Evolutionary conservation across 2,888 invertebrate genomes (phyloP).

Genomic region (Lepidonotus clava): DNA sequence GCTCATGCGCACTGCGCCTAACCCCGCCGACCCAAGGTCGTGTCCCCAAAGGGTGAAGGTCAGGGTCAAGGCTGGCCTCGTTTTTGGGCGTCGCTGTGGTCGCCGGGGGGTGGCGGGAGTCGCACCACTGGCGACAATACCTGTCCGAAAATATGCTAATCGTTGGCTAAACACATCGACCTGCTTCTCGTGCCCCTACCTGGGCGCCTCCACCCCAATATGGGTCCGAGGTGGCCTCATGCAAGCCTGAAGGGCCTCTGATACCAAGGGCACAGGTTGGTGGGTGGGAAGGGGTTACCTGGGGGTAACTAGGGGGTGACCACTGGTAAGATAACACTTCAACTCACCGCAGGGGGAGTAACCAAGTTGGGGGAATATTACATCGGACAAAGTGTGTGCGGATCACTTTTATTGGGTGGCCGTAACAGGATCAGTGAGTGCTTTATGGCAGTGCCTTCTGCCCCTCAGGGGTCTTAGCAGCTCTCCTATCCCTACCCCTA

Average conservation of each 20-base stretch:
- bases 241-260: too few species aligned
- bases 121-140: too few species aligned
- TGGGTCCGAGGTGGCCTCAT: too few species aligned
- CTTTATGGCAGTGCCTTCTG: too few species aligned
- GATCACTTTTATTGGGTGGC: conserved; percentile 17
- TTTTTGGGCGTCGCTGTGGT: too few species aligned
- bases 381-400: neutral
- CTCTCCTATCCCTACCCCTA: neutral
- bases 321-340: neutral
- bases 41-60: neutral
- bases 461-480: neutral
- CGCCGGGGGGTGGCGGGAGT: too few species aligned
- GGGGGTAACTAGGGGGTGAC: neutral
- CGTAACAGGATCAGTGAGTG: neutral
- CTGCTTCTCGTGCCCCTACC: neutral
- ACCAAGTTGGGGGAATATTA: conserved; percentile 1
- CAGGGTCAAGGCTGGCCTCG: neutral
- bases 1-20: neutral
- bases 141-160: neutral
- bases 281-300: neutral
- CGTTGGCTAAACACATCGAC: neutral
- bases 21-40: neutral
- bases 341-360: neutral
- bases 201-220: neutral
- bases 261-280: neutral